Base-by-base conservation (phyloP, 2,113 vertebrate genomes). In the Peromyscus californicus region DNA sequence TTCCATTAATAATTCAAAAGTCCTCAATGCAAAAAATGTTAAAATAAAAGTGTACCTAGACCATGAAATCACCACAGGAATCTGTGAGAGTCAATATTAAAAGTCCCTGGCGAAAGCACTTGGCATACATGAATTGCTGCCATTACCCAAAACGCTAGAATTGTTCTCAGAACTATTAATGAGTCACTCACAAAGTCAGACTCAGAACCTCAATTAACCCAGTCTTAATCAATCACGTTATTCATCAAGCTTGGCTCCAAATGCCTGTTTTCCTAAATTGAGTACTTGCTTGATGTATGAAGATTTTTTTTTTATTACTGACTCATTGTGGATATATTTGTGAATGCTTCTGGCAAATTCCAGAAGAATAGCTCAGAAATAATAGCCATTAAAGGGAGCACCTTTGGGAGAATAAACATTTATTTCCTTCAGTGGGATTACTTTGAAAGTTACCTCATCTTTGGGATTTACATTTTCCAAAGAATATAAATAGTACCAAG, bases 261-360 rank as follows among this genome's bases (percentile, higher is more conserved):
- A 92, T 69, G 15, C 24, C 17, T 96, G 31, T 70, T 93, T 94
- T 92, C n/a, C 57, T 85, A 84, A 95, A 80, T 36, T 97, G 59
- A 94, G 95, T 89, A 95, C 39, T 91, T 96, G 10, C 59, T 91
- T 79, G 57, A 39, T 24, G 5, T 93, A 86, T 21, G 82, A 78
- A 90, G 57, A 88, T 89, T 39, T 59, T 85, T 39, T n/a, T 92
- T 88, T 48, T 82, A 86, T 91, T 92, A 93, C 54, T 57, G 26
- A 92, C 65, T 97, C 80, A 80, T 13, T 92, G 36, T 26, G 10
- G 24, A 72, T 94, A 65, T 79, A 72, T 89, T 85, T 95, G 26
- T 65, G 85, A 97, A 93, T 70, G 72, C 36, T 83, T 72, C 85
- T 70, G 82, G 93, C 61, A 94, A 93, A 93, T 96, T 95, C 72